phyloP scores from a whole-genome alignment of 2,797 vertebrate genomes.

The Girardinus metallicus region DNA sequence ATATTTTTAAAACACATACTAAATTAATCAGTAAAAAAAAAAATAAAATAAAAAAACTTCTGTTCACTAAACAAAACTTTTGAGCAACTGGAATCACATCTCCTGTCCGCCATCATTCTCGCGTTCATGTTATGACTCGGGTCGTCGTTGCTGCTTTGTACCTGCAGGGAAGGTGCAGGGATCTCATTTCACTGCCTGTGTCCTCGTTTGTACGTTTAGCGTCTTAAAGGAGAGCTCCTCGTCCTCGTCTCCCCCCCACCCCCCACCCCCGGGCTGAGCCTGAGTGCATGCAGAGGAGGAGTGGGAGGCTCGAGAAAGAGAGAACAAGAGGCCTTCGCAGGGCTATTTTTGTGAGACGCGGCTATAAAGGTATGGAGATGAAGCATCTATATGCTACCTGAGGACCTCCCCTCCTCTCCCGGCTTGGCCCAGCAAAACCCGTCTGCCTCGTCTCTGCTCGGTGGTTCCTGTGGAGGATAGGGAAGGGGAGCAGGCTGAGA shows the following conservation, averaged over 20 bases:
- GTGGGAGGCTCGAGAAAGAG: conserved; percentile 44
- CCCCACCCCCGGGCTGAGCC: conserved; percentile 46
- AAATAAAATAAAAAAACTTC: rapidly evolving
- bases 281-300: conserved; percentile 59
- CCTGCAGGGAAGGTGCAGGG: conserved; percentile 26
- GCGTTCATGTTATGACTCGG: conserved; percentile 1
- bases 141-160: conserved; percentile 30
- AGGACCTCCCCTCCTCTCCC: conserved; percentile 60
- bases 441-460: conserved; percentile 56
- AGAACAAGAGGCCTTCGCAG: conserved; percentile 39
- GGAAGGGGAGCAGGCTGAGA: conserved; percentile 57
- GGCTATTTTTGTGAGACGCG: conserved; percentile 73
- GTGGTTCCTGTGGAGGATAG: conserved; percentile 48
- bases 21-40: not conserved
- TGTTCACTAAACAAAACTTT: conserved; percentile 7
- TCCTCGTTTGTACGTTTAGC: conserved; percentile 56
- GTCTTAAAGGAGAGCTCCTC: conserved; percentile 50
- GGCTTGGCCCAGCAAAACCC: conserved; percentile 52
- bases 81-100: not conserved
- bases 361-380: conserved; percentile 75
- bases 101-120: not conserved
- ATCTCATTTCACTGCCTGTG: conserved; percentile 37
- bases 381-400: conserved; percentile 63
- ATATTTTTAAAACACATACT: not conserved
- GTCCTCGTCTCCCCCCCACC: not conserved